Conservation (phyloP, 2,113 vertebrate species). For the Siniperca knerii region DNA sequence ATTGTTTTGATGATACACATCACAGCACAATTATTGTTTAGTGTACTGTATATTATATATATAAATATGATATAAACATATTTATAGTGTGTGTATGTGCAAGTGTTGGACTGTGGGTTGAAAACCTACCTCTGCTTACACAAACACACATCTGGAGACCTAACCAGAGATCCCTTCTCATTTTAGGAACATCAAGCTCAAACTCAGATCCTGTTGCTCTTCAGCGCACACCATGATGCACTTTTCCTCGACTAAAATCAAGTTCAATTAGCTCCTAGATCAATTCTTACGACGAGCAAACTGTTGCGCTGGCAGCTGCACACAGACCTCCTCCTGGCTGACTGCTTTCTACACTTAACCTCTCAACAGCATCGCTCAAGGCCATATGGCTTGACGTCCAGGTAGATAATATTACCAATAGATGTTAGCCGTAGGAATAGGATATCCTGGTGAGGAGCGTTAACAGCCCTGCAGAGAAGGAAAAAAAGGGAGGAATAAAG, state of each 20-base stretch:
- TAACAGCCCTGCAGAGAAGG: conserved; percentile 31
- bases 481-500: conserved; percentile 13
- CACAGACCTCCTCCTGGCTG: conserved; percentile 52
- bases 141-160: conserved; percentile 10
- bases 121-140: not conserved
- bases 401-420: conserved; percentile 55
- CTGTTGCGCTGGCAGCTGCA: conserved; percentile 56
- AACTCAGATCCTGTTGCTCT: conserved; percentile 21
- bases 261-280: conserved; percentile 64
- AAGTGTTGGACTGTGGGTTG: not conserved
- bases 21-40: not conserved
- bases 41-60: no score
- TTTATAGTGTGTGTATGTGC: no score
- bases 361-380: conserved; percentile 64
- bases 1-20: not conserved
- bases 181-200: conserved; percentile 45
- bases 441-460: not conserved
- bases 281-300: conserved; percentile 50
- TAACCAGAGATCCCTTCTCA: conserved; percentile 16
- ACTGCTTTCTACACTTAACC: conserved; percentile 59
- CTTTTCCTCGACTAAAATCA: conserved; percentile 56
- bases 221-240: conserved; percentile 41
- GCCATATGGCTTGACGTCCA: conserved; percentile 58
- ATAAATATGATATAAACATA: no score
- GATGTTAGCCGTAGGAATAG: conserved; percentile 44